A percentile compares a stretch with the other conserved stretches of the same genome.
Evolutionary conservation across 2,888 invertebrate species (phyloP).

Genomic region (Dione juno): DNA sequence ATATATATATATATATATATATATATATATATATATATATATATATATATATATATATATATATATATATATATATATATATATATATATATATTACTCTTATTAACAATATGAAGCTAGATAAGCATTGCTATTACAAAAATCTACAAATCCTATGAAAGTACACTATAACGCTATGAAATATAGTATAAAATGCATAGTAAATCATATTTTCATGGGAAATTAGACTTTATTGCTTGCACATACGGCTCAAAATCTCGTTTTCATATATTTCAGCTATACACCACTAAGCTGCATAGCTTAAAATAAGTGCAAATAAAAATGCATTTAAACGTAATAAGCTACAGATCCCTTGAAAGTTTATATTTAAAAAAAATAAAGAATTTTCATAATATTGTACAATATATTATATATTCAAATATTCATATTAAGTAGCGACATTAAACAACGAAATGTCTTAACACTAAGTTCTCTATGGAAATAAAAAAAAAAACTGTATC

Average conservation of each 20-base stretch:
- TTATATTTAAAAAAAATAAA: no score
- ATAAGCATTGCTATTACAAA: slow-evolving; percentile 21
- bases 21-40: no score
- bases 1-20: no score
- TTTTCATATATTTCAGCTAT: background rate
- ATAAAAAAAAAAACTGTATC: background rate
- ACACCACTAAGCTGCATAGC: slow-evolving; percentile 31
- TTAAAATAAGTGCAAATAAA: slow-evolving; percentile 11
- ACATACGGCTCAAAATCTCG: slow-evolving; percentile 31
- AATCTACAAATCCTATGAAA: slow-evolving; percentile 56
- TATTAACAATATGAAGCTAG: background rate
- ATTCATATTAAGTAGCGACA: no score
- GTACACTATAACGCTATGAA: slow-evolving; percentile 63
- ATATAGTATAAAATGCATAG: slow-evolving; percentile 52
- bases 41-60: no score
- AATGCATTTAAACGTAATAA: background rate
- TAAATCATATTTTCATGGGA: slow-evolving; percentile 10
- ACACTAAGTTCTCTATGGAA: no score
- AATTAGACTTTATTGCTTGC: slow-evolving; percentile 14
- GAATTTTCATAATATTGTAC: no score
- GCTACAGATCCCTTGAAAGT: background rate
- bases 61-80: no score
- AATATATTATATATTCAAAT: no score
- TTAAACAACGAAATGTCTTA: no score
- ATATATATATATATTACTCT: no score